Evolutionary conservation across 2,113 vertebrate species (phyloP), one percentile per base, ranked within the genome.

Genomic region (Ailuropoda melanoleuca): DNA sequence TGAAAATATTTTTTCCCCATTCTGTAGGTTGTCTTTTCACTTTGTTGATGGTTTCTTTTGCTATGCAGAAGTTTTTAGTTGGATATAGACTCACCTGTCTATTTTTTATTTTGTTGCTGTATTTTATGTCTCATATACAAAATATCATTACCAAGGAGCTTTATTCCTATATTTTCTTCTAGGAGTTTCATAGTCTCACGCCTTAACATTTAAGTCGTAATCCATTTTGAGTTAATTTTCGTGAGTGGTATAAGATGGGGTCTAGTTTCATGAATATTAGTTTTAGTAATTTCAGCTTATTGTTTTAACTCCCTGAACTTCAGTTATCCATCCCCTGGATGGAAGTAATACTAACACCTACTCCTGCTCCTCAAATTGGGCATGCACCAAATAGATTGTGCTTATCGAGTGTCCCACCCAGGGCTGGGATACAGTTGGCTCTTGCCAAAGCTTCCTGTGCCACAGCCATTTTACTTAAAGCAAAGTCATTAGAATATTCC

Each of bases 251-350:
- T 78, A 53, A 78, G 15, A 53, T 78, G 31, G 18, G 48, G 31
- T 53, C 48, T 53, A 12, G 48, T 78, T 78, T 53, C 75, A 78
- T n/a, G 19, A 87, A 31, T 74, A 78, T 23, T 66, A 62, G 13
- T 58, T 83, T 96, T 62, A n/a, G 0, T 72, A 15, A 75, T 93
- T 84, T 95, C 7, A 87, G 6, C 4, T 77, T 86, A 53, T 50
- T 91, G 34, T 90, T 95, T 82, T 78, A 78, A 75, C 26, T 60
- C 31, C 53, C 5, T 95, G 50, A 64, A 29, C n/a, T 95, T 97
- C 46, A 55, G 60, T 74, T 87, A 70, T 92, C 15, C 5, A 8
- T 78, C 19, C 21, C 12, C 21, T 88, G 18, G 26, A 34, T 78
- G 31, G 48, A 23, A 80, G 60, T 21, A 66, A 39, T 78, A 88